A percentile compares a stretch with the other conserved stretches of the same genome.
phyloP scores from a whole-genome alignment of 1,140 invertebrate genomes.

The Drosophila kanapiae region DNA sequence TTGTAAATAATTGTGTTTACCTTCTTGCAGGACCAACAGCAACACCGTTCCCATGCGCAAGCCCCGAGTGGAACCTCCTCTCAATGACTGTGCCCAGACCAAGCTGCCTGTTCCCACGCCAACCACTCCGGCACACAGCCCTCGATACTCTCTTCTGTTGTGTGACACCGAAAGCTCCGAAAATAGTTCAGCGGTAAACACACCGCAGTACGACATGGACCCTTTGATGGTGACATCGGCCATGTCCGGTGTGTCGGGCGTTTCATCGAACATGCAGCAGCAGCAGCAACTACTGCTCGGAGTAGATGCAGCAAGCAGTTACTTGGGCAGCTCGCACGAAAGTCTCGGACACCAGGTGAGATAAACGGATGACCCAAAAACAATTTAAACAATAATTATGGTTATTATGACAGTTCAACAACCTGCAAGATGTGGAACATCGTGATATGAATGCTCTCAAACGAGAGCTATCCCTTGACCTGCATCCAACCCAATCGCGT shows the following conservation, averaged over 20 bases:
- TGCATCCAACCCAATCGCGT: slow-evolving; percentile 66
- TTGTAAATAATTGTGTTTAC: too few relatives aligned
- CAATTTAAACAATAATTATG: background rate
- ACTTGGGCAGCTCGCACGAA: slow-evolving; percentile 75
- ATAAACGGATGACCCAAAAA: background rate
- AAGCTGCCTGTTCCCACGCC: slow-evolving; percentile 77
- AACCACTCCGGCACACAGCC: slow-evolving; percentile 77
- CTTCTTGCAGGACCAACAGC: slow-evolving; percentile 37
- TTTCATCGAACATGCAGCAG: slow-evolving; percentile 76
- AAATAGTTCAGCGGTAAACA: slow-evolving; percentile 81
- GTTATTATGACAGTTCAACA: slow-evolving; percentile 56
- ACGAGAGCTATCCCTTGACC: slow-evolving; percentile 78
- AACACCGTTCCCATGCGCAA: slow-evolving; percentile 32
- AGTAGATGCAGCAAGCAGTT: slow-evolving; percentile 64
- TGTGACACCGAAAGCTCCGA: slow-evolving; percentile 81
- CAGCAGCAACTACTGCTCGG: slow-evolving; percentile 70
- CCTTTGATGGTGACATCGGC: slow-evolving; percentile 74
- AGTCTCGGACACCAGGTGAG: slow-evolving; percentile 77
- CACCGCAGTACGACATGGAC: slow-evolving; percentile 83
- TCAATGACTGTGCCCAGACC: slow-evolving; percentile 25
- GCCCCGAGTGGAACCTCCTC: slow-evolving; percentile 32
- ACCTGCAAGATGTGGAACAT: slow-evolving; percentile 58
- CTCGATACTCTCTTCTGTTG: slow-evolving; percentile 79
- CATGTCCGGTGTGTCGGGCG: slow-evolving; percentile 75
- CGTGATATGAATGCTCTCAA: slow-evolving; percentile 83